A percentile compares a stretch with the other conserved stretches of the same genome.
Evolutionary conservation across 1,140 invertebrate genomes (phyloP).

Genomic region (Pseudomyrmex pallidus): DNA sequence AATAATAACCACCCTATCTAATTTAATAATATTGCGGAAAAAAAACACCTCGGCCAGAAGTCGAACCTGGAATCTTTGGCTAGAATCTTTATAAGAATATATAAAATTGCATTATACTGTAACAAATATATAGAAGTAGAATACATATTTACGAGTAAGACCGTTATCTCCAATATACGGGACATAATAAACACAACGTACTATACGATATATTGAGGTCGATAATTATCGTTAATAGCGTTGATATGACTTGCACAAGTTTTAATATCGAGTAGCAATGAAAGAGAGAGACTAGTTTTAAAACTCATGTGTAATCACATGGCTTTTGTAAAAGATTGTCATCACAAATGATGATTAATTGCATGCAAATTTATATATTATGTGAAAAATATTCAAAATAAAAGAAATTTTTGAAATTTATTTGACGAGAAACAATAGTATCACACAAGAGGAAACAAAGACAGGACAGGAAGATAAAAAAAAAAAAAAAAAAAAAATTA

Average conservation of each 20-base stretch:
- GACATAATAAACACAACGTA: not conserved
- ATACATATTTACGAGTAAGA: not conserved
- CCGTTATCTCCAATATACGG: not conserved
- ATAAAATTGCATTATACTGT: not conserved
- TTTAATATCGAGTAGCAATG: constrained; percentile 10
- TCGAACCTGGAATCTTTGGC: no score
- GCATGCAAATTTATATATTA: not conserved
- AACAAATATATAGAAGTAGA: not conserved
- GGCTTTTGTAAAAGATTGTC: not conserved
- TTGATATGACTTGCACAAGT: not conserved
- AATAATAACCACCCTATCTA: no score
- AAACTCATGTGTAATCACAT: not conserved
- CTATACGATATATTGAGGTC: not conserved
- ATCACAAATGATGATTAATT: not conserved
- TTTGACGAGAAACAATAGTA: not conserved
- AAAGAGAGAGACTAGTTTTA: not conserved
- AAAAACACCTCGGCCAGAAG: no score
- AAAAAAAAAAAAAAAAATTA: not conserved
- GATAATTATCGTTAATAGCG: constrained; percentile 13
- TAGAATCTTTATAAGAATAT: no score
- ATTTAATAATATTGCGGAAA: no score
- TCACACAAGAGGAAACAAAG: not conserved
- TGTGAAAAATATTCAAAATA: not conserved
- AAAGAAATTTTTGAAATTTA: not conserved
- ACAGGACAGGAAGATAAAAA: not conserved